A percentile compares a stretch with the other conserved stretches of the same genome.
These are phyloP conservation scores for Xiphydria camelus DNA, from an alignment of 2,888 invertebrate genomes.

Conservation along the genomic window DNA sequence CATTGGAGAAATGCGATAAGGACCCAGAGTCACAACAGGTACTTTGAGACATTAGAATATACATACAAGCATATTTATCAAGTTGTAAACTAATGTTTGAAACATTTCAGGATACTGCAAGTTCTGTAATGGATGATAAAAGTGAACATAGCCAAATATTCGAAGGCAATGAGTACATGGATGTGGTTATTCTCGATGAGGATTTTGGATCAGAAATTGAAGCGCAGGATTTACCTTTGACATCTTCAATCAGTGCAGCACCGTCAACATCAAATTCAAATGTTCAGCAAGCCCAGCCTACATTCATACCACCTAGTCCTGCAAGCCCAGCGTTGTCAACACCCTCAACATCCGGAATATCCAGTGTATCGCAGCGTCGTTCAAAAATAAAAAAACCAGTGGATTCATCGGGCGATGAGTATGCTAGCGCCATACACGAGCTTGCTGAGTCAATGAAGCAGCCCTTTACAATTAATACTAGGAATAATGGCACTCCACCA, in stretches of 20 bases:
- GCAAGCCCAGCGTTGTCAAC: not conserved
- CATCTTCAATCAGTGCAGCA: not conserved
- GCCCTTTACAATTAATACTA: conserved; percentile 1
- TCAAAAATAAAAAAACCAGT: conserved; percentile 1
- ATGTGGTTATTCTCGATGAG: not conserved
- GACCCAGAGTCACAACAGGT: too few species aligned
- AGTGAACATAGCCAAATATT: not conserved
- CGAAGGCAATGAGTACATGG: conserved; percentile 4
- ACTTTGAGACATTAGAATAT: too few species aligned
- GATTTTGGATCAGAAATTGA: not conserved
- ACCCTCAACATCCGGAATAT: conserved; percentile 8
- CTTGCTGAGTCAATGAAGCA: not conserved
- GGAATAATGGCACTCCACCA: too few species aligned
- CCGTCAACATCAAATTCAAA: not conserved
- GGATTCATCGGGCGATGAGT: not conserved
- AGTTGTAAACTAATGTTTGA: conserved; percentile 3
- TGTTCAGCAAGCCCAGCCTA: not conserved
- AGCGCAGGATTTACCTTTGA: conserved; percentile 1
- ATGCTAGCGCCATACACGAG: not conserved
- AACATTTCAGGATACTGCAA: not conserved
- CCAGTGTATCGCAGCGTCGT: not conserved
- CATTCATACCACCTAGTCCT: not conserved
- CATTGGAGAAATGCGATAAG: not conserved
- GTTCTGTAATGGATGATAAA: not conserved
- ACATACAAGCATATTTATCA: not conserved